These are phyloP conservation scores for Columba livia DNA, from an alignment of 2,113 vertebrate species.

Conservation along the genomic window DNA sequence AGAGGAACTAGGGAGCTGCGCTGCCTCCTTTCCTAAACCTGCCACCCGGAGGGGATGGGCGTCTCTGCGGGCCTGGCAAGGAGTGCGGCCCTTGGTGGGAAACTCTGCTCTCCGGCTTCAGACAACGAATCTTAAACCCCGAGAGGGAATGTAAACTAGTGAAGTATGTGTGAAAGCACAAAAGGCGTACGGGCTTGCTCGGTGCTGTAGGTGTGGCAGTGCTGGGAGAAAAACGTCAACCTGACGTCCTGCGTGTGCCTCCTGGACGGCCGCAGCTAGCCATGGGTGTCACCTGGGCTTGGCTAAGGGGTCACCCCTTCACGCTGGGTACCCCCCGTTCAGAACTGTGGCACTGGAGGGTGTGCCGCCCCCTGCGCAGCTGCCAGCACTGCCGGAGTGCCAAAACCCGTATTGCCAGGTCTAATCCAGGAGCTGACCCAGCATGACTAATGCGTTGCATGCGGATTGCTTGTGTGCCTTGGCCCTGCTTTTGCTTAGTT, in stretches of 20 bases:
- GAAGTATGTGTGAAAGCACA: not conserved
- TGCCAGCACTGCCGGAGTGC: not conserved
- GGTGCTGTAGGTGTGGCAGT: not conserved
- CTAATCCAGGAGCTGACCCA: not conserved
- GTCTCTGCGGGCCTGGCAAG: not conserved
- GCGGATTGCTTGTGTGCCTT: not conserved
- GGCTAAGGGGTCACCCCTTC: fast-evolving
- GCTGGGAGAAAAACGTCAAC: not conserved
- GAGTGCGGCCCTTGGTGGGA: not conserved
- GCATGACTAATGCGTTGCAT: not conserved
- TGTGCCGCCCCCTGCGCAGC: not conserved
- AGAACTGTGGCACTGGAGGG: fast-evolving
- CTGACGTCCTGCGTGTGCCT: not conserved
- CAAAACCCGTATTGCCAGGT: not conserved
- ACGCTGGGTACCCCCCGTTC: not conserved
- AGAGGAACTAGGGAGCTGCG: not conserved
- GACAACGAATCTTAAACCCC: not conserved
- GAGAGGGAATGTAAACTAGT: fast-evolving
- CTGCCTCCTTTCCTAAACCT: not conserved
- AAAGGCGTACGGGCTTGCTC: not conserved
- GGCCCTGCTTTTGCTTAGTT: not conserved
- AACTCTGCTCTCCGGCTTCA: not conserved
- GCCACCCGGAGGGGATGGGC: not conserved
- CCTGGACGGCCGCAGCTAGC: not conserved
- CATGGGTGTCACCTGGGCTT: not conserved